Evolutionary conservation across 2,113 vertebrate species (phyloP).

Genomic region (Furnarius figulus): DNA sequence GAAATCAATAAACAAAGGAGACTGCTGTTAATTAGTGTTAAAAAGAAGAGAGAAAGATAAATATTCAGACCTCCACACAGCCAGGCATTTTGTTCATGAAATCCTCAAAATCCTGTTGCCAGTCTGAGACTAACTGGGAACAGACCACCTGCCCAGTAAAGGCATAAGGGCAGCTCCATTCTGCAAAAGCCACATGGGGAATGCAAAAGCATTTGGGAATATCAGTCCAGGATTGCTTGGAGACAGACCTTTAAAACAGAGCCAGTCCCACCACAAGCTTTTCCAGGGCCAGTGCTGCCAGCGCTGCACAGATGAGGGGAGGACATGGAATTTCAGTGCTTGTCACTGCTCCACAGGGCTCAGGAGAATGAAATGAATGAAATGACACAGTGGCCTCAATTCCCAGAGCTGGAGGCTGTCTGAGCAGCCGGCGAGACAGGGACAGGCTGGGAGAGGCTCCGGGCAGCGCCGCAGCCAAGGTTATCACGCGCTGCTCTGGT

Average conservation of each 20-base stretch:
- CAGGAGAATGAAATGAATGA: rapidly evolving
- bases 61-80: neutral
- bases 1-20: slow-evolving; percentile 2
- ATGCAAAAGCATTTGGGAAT: neutral
- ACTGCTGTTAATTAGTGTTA: neutral
- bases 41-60: neutral
- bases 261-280: neutral
- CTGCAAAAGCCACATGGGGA: neutral
- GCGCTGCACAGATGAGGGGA: neutral
- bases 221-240: rapidly evolving
- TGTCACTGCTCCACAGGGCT: neutral
- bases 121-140: neutral
- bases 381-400: neutral
- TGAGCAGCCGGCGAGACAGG: neutral
- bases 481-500: neutral
- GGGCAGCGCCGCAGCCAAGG: rapidly evolving
- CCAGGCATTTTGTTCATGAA: neutral
- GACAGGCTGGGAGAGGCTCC: neutral
- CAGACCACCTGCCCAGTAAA: neutral
- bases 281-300: rapidly evolving
- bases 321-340: neutral
- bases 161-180: neutral
- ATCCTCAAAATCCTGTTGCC: neutral
- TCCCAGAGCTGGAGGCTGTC: rapidly evolving
- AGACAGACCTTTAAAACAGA: neutral